Evolutionary conservation across 2,797 vertebrate genomes (phyloP).

Genomic region (Danio aesculapii): DNA sequence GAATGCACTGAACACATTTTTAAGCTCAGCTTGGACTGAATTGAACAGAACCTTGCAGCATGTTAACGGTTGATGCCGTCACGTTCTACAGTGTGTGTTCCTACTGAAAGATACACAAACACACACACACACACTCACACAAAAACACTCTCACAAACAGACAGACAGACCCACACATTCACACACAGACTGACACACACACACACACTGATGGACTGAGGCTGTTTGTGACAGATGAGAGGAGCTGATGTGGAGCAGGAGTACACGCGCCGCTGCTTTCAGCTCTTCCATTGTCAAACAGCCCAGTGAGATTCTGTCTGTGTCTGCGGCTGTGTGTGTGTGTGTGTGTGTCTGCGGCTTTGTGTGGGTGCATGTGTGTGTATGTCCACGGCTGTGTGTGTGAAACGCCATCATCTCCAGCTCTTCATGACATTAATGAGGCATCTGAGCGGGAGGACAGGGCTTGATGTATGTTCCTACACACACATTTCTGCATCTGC

Average conservation of each 20-base stretch:
- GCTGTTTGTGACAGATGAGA: not conserved
- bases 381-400: not conserved
- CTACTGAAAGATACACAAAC: not conserved
- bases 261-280: slow-evolving; percentile 46
- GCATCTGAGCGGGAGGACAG: not conserved
- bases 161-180: too few relatives aligned
- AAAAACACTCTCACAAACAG: too few relatives aligned
- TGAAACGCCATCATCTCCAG: slow-evolving; percentile 41
- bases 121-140: too few relatives aligned
- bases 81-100: not conserved
- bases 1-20: too few relatives aligned
- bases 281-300: slow-evolving; percentile 37
- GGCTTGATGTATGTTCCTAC: not conserved
- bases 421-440: slow-evolving; percentile 31
- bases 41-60: not conserved
- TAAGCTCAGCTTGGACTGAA: too few relatives aligned
- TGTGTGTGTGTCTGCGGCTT: slow-evolving; percentile 2
- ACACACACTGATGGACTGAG: too few relatives aligned
- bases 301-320: slow-evolving; percentile 18
- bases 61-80: not conserved
- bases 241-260: slow-evolving; percentile 34
- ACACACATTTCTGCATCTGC: slow-evolving; percentile 2
- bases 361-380: not conserved
- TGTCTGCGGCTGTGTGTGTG: not conserved
- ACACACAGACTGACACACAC: too few relatives aligned